These are phyloP conservation scores for Enteromius paludinosus DNA, from an alignment of 2,797 vertebrate species.

Conservation along the genomic window DNA sequence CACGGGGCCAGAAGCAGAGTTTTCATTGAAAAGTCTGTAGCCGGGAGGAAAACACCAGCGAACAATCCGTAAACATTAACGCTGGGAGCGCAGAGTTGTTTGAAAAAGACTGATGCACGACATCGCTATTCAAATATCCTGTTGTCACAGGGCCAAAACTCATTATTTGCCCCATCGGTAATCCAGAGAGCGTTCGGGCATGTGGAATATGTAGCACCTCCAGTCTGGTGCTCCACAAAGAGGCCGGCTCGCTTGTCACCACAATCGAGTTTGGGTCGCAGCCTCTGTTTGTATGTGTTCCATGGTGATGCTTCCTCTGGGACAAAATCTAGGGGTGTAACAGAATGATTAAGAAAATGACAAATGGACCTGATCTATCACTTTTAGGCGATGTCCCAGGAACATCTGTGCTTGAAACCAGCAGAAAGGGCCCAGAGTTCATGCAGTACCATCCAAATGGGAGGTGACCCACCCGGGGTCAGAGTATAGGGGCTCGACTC, in stretches of 20 bases:
- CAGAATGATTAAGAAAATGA: constrained; percentile 47
- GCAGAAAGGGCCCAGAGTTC: constrained; percentile 46
- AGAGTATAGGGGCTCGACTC: constrained; percentile 11
- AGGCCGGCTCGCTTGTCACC: constrained; percentile 48
- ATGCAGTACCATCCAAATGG: constrained; percentile 47
- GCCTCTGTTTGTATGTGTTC: constrained; percentile 51
- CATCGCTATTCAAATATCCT: constrained; percentile 48
- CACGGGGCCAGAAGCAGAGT: constrained; percentile 38
- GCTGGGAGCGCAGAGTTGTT: constrained; percentile 32
- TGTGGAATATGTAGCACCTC: constrained; percentile 17
- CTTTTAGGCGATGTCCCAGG: constrained; percentile 58
- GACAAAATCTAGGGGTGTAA: constrained; percentile 28
- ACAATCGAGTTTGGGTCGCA: constrained; percentile 22
- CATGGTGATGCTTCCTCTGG: constrained; percentile 31
- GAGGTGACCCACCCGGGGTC: constrained; percentile 34
- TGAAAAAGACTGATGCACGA: constrained; percentile 43
- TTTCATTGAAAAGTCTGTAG: constrained; percentile 49
- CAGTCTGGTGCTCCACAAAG: constrained; percentile 10
- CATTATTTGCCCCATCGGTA: constrained; percentile 26
- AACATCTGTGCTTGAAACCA: constrained; percentile 57
- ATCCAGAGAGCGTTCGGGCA: constrained; percentile 28
- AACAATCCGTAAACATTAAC: constrained; percentile 45
- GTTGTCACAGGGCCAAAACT: constrained; percentile 41
- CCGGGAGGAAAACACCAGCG: constrained; percentile 47
- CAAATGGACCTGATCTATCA: constrained; percentile 54